Evolutionary conservation across 2,113 vertebrate genomes (phyloP).

Genomic region (Sardina pilchardus): DNA sequence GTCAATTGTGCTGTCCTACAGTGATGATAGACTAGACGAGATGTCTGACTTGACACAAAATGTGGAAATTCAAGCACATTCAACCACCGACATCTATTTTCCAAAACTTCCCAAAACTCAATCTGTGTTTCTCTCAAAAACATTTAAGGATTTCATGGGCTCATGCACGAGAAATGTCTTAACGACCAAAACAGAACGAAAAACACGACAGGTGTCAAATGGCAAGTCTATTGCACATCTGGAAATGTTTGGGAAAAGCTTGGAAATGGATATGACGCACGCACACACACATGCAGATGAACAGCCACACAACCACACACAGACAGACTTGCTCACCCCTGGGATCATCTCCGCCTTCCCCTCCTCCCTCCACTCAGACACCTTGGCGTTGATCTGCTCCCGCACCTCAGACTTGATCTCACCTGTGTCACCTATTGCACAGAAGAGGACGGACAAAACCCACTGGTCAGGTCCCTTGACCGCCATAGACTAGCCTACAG

Average conservation of each 20-base stretch:
- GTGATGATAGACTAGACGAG: too few relatives aligned
- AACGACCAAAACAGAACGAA: neutral
- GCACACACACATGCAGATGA: neutral
- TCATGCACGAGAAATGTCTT: neutral
- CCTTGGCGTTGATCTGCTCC: slow-evolving; percentile 93
- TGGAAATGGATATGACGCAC: neutral
- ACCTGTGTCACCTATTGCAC: slow-evolving; percentile 80
- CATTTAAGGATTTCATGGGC: too few relatives aligned
- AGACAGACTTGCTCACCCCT: slow-evolving; percentile 71
- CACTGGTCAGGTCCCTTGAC: neutral
- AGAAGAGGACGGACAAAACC: neutral
- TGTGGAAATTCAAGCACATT: too few relatives aligned
- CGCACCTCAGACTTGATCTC: slow-evolving; percentile 93
- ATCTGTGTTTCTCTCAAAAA: too few relatives aligned
- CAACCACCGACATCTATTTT: too few relatives aligned
- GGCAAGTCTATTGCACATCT: too few relatives aligned
- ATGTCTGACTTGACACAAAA: too few relatives aligned
- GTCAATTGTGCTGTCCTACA: too few relatives aligned
- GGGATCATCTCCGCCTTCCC: slow-evolving; percentile 93
- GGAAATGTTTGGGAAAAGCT: too few relatives aligned
- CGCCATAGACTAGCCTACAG: neutral
- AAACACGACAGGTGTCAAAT: neutral
- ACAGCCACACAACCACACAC: neutral
- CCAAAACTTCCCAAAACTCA: too few relatives aligned
- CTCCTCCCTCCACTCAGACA: slow-evolving; percentile 92